Evolutionary conservation across 2,888 invertebrate genomes (phyloP).

Genomic region (Myathropa florea): DNA sequence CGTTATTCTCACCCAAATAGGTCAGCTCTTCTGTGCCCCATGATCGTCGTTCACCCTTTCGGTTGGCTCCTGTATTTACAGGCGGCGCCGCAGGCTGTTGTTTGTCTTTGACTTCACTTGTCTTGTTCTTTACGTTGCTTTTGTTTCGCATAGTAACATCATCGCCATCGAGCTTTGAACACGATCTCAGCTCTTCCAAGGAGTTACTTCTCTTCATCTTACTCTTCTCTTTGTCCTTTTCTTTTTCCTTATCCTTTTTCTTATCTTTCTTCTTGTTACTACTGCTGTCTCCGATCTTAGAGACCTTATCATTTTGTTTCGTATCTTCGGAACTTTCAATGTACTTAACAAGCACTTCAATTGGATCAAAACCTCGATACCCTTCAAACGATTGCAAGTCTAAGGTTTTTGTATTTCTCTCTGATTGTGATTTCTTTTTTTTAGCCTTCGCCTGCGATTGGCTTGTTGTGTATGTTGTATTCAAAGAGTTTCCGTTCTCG

Average conservation of each 20-base stretch:
- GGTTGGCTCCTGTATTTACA: constrained; percentile 70
- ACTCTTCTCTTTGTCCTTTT: constrained; percentile 77
- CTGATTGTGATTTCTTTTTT: constrained; percentile 83
- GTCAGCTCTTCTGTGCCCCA: constrained; percentile 86
- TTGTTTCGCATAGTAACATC: constrained; percentile 79
- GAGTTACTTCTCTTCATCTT: constrained; percentile 87
- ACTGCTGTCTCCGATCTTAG: constrained; percentile 72
- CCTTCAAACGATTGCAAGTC: constrained; percentile 86
- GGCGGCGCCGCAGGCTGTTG: constrained; percentile 25
- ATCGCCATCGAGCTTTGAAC: constrained; percentile 88
- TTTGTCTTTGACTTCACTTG: constrained; percentile 40
- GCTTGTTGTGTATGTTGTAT: constrained; percentile 79
- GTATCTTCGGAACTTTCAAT: constrained; percentile 85
- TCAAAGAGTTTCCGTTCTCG: constrained; percentile 90
- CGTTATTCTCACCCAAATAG: constrained; percentile 78
- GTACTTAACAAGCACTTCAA: constrained; percentile 89
- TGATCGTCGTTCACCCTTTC: constrained; percentile 83
- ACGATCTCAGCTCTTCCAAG: constrained; percentile 88
- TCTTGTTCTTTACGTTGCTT: constrained; percentile 66
- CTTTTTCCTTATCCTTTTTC: constrained; percentile 79
- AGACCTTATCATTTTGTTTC: constrained; percentile 80
- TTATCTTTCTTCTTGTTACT: constrained; percentile 82
- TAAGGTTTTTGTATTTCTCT: constrained; percentile 81
- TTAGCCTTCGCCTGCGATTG: constrained; percentile 84
- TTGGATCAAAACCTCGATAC: constrained; percentile 89